Percentiles rank a stretch among this genome's conserved stretches.
phyloP scores from a whole-genome alignment of 2,888 invertebrate genomes.

The Anthoptus insignis region DNA sequence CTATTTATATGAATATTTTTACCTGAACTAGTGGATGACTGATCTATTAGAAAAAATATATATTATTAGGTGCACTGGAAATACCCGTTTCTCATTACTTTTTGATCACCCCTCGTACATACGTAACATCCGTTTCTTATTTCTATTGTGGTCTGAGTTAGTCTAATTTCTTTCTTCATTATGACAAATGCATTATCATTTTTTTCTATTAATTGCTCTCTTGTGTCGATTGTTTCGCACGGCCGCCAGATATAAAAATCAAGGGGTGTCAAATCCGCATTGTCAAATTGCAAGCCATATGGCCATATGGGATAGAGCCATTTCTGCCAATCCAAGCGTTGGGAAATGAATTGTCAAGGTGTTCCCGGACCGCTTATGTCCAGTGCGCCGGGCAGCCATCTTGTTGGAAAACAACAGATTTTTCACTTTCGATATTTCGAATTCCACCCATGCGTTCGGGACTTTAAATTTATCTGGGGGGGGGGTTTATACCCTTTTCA shows the following conservation, averaged over 20 bases:
- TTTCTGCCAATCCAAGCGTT: constrained; percentile 35
- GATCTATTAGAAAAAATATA: too few species aligned
- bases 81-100: too few species aligned
- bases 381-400: constrained; percentile 37
- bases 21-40: too few species aligned
- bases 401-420: neutral
- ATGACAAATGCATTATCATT: constrained; percentile 26
- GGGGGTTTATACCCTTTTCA: too few species aligned
- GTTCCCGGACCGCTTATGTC: constrained; percentile 28
- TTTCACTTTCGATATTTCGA: neutral
- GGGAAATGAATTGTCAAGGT: constrained; percentile 31
- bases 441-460: neutral
- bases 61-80: too few species aligned
- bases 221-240: constrained; percentile 24
- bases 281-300: constrained; percentile 38
- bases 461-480: too few species aligned
- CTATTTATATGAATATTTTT: too few species aligned
- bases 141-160: constrained; percentile 10
- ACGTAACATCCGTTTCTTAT: constrained; percentile 10
- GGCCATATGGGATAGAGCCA: constrained; percentile 34
- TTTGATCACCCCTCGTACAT: constrained; percentile 13
- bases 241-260: constrained; percentile 27
- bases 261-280: constrained; percentile 33
- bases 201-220: constrained; percentile 30
- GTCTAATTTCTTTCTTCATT: constrained; percentile 12